These are phyloP conservation scores for Pristiophorus japonicus DNA, from an alignment of 2,113 vertebrate species.

Conservation along the genomic window DNA sequence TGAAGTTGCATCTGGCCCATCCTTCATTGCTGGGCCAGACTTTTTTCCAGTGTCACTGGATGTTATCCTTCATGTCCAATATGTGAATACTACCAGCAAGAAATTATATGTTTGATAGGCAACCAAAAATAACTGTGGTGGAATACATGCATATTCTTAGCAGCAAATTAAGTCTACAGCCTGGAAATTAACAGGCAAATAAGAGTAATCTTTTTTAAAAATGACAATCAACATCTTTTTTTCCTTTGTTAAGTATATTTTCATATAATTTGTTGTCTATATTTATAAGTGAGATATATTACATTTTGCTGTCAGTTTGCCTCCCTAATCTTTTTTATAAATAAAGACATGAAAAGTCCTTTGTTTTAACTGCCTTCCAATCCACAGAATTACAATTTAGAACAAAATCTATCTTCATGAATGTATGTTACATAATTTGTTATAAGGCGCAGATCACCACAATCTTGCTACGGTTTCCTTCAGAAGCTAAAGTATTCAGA, in stretches of 20 bases:
- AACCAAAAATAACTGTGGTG: not conserved
- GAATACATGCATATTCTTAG: not conserved
- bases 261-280: not conserved
- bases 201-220: not conserved
- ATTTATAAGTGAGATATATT: not conserved
- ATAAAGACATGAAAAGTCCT: not conserved
- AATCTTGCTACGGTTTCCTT: too few species aligned
- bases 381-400: not conserved
- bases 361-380: not conserved
- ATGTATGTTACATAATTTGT: not conserved
- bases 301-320: not conserved
- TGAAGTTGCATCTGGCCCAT: not conserved
- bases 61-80: not conserved
- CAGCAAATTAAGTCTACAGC: not conserved
- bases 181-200: not conserved
- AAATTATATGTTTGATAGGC: not conserved
- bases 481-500: too few species aligned
- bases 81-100: not conserved
- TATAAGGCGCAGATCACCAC: not conserved
- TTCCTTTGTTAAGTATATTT: not conserved
- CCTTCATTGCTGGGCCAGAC: not conserved
- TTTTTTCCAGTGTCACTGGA: too few species aligned
- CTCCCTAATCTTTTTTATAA: not conserved
- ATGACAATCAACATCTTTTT: not conserved
- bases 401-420: not conserved